Conservation (phyloP, 2,888 invertebrate genomes). For the Sphaerophoria rueppellii region DNA sequence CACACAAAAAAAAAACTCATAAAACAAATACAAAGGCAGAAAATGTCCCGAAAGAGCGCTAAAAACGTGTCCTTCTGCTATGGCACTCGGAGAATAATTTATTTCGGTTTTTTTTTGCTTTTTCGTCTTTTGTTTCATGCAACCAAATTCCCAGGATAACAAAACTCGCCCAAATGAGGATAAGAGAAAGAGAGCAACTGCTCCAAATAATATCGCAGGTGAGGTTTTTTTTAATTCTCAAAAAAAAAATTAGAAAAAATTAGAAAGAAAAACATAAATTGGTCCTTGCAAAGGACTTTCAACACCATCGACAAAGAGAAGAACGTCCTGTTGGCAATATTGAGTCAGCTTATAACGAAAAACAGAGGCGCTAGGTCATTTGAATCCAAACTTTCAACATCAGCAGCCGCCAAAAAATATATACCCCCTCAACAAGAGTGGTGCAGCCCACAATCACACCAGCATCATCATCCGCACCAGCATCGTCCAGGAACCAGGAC, state of each 20-base stretch:
- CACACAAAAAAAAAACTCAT: neutral
- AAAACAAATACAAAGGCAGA: conserved; percentile 18
- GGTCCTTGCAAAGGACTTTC: conserved; percentile 24
- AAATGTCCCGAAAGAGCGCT: conserved; percentile 31
- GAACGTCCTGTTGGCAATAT: conserved; percentile 2
- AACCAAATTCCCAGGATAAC: conserved; percentile 25
- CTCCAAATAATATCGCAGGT: conserved; percentile 35
- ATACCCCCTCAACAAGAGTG: neutral
- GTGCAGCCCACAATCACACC: neutral
- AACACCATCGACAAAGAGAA: neutral
- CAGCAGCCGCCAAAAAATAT: neutral
- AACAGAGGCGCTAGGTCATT: conserved; percentile 58
- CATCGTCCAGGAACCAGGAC: neutral
- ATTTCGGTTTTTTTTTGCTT: conserved; percentile 40
- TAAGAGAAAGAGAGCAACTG: neutral
- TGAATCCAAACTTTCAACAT: conserved; percentile 34
- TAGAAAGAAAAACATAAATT: conserved; percentile 38
- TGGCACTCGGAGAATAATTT: conserved; percentile 15
- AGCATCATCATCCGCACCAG: neutral
- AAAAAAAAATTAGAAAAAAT: neutral
- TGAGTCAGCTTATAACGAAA: conserved; percentile 38
- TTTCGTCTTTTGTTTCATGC: conserved; percentile 2
- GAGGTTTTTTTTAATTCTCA: conserved; percentile 8
- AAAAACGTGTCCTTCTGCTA: conserved; percentile 22
- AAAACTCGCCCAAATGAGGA: conserved; percentile 5